These are phyloP conservation scores for Caenorhabditis sulstoni DNA, from an alignment of 2,888 invertebrate species.

Conservation along the genomic window DNA sequence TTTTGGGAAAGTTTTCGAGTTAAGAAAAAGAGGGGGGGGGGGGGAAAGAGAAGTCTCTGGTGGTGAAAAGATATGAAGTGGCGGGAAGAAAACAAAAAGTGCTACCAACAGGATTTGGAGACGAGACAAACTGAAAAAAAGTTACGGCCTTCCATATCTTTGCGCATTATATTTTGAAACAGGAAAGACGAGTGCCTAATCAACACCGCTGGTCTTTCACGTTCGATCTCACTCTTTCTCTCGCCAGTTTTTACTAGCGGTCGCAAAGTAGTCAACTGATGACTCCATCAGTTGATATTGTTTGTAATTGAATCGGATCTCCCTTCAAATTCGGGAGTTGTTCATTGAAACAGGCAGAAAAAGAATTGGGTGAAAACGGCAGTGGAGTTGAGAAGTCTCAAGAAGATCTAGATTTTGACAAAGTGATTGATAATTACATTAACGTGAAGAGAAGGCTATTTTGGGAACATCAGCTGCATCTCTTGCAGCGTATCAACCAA, in stretches of 20 bases:
- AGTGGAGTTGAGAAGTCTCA: neutral
- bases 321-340: neutral
- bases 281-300: neutral
- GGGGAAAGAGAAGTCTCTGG: too few species aligned
- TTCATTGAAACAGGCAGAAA: conserved; percentile 25
- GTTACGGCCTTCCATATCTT: conserved; percentile 6
- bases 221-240: conserved; percentile 44
- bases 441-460: conserved; percentile 19
- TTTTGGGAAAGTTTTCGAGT: neutral
- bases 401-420: conserved; percentile 8
- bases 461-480: conserved; percentile 33
- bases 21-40: neutral
- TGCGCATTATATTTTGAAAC: conserved; percentile 44
- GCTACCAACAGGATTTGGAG: conserved; percentile 15
- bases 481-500: conserved; percentile 26
- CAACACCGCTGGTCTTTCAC: conserved; percentile 56
- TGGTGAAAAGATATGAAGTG: neutral
- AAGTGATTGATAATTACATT: conserved; percentile 38
- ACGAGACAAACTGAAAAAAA: neutral
- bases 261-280: conserved; percentile 25
- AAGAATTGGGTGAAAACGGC: neutral
- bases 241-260: neutral
- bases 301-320: neutral
- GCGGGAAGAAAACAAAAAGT: conserved; percentile 18
- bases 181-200: conserved; percentile 39